Conservation (phyloP, 2,888 invertebrate species). For the Drosophila anomelani region DNA sequence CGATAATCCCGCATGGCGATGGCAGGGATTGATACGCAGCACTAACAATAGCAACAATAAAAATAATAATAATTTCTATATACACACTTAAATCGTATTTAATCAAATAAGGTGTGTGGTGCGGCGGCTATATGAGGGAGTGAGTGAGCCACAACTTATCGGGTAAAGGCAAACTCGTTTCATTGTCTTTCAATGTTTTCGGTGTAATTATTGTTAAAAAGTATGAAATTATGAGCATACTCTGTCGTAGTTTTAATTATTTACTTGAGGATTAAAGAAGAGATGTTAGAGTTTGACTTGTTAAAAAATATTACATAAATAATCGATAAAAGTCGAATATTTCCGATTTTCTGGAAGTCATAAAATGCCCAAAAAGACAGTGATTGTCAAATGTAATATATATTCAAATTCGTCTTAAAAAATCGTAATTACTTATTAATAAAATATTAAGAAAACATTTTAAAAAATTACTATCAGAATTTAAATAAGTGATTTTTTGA, state of each 20-base stretch:
- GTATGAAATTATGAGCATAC: conserved; percentile 25
- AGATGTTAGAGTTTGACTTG: neutral
- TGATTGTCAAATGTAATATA: too few relatives aligned
- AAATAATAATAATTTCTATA: conserved; percentile 43
- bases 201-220: conserved; percentile 67
- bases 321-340: too few relatives aligned
- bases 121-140: conserved; percentile 59
- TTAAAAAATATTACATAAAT: too few relatives aligned
- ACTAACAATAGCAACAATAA: conserved; percentile 43
- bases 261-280: neutral
- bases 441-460: too few relatives aligned
- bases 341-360: too few relatives aligned
- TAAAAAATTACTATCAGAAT: too few relatives aligned
- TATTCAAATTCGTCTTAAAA: too few relatives aligned
- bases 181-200: conserved; percentile 75
- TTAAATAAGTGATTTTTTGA: too few relatives aligned
- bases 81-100: conserved; percentile 57
- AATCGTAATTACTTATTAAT: too few relatives aligned
- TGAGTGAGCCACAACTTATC: conserved; percentile 69
- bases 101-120: conserved; percentile 77
- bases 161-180: conserved; percentile 73
- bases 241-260: neutral
- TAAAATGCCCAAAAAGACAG: too few relatives aligned
- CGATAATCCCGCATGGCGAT: conserved; percentile 59
- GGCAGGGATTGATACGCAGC: conserved; percentile 53